These are phyloP conservation scores for Lasioglossum albipes DNA, from an alignment of 1,140 invertebrate genomes.

Conservation along the genomic window DNA sequence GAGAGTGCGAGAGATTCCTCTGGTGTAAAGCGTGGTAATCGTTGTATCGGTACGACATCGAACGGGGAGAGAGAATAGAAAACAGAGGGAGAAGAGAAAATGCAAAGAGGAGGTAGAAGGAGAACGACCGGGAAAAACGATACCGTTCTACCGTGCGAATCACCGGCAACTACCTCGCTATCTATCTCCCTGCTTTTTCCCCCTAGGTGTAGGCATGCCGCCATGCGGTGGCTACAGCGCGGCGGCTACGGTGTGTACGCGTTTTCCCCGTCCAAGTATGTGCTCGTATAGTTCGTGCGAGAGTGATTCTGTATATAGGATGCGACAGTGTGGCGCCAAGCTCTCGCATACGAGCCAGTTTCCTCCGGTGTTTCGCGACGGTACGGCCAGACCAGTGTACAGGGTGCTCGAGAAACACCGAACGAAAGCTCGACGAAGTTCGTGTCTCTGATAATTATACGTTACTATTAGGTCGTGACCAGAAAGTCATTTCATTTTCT, in stretches of 20 bases:
- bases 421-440: background rate
- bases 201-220: conserved; percentile 2
- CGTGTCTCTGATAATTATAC: too few species aligned
- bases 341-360: conserved; percentile 46
- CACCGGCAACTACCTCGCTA: conserved; percentile 7
- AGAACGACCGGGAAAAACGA: conserved; percentile 10
- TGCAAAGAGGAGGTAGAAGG: background rate
- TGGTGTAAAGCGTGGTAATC: too few species aligned
- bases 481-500: too few species aligned
- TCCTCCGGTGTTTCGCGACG: conserved; percentile 45
- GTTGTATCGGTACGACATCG: too few species aligned
- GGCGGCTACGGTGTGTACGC: background rate
- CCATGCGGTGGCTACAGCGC: background rate
- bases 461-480: too few species aligned
- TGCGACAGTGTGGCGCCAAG: conserved; percentile 63
- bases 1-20: background rate
- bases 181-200: conserved; percentile 20
- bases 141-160: background rate
- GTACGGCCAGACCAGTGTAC: conserved; percentile 29
- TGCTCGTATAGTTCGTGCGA: conserved; percentile 31
- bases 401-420: conserved; percentile 42
- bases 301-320: conserved; percentile 62
- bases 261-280: conserved; percentile 1
- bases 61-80: background rate
- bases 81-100: background rate